Percentiles rank a stretch among this genome's conserved stretches.
These are phyloP conservation scores for Drosophila bocki DNA, from an alignment of 1,140 invertebrate species.

Conservation along the genomic window DNA sequence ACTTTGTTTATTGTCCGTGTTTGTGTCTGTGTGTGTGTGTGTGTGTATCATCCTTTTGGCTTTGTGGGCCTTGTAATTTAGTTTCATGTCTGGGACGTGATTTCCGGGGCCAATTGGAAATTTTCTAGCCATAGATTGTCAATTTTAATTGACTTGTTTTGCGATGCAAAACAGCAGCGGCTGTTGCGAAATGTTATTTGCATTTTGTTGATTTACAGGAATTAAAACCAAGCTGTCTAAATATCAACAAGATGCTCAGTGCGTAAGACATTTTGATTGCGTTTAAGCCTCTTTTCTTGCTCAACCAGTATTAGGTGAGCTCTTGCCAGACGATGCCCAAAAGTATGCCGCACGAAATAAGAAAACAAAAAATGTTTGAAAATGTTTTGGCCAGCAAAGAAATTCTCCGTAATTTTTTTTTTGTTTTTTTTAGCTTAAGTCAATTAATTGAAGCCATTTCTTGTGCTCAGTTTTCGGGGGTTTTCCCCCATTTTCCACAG, in stretches of 20 bases:
- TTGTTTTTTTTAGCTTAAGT: conserved; percentile 25
- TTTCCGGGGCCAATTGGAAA: conserved; percentile 34
- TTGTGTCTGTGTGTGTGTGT: neutral
- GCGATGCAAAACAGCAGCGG: conserved; percentile 6
- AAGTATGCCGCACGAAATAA: conserved; percentile 44
- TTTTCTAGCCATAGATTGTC: conserved; percentile 39
- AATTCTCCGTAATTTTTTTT: neutral
- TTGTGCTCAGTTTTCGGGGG: conserved; percentile 20
- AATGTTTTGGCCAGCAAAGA: conserved; percentile 7
- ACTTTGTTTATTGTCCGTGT: conserved; percentile 46
- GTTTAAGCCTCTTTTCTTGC: conserved; percentile 24
- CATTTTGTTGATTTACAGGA: conserved; percentile 37
- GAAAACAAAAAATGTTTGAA: neutral
- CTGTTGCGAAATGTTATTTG: conserved; percentile 34
- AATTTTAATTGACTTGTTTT: conserved; percentile 61
- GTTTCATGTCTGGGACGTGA: conserved; percentile 34
- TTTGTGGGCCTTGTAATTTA: conserved; percentile 46
- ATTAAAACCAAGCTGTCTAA: conserved; percentile 36
- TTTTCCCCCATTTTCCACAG: neutral
- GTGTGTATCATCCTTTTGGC: conserved; percentile 2
- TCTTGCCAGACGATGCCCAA: conserved; percentile 27
- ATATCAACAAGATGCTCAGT: conserved; percentile 19
- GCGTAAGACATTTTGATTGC: conserved; percentile 21
- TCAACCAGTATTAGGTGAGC: conserved; percentile 6
- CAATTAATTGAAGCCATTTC: conserved; percentile 75